These are phyloP conservation scores for Synanceia verrucosa DNA, from an alignment of 2,797 vertebrate genomes.

Conservation along the genomic window DNA sequence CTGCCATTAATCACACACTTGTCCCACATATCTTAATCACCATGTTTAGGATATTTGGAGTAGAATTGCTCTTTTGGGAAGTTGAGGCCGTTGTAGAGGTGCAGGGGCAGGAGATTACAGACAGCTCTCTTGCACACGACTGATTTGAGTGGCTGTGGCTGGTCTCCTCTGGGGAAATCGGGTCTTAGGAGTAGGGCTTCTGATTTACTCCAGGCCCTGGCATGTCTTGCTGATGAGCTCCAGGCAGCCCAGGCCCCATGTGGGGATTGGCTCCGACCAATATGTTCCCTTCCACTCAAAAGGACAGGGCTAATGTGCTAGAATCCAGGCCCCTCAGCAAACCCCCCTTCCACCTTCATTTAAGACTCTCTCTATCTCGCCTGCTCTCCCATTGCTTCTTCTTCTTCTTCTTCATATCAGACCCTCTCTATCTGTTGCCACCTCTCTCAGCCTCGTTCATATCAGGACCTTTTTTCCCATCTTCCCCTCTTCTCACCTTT, in stretches of 20 bases:
- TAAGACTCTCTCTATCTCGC: slow-evolving; percentile 76
- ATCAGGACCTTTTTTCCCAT: slow-evolving; percentile 68
- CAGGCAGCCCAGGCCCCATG: slow-evolving; percentile 70
- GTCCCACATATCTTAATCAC: slow-evolving; percentile 3
- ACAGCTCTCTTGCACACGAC: slow-evolving; percentile 47
- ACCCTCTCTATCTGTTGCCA: slow-evolving; percentile 66
- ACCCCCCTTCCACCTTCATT: slow-evolving; percentile 71
- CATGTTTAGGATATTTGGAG: slow-evolving; percentile 22
- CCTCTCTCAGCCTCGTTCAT: slow-evolving; percentile 59
- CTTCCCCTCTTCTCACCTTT: slow-evolving; percentile 52
- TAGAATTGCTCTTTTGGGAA: slow-evolving; percentile 36
- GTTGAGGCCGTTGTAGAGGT: slow-evolving; percentile 38
- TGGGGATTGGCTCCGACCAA: slow-evolving; percentile 75
- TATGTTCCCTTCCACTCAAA: slow-evolving; percentile 79
- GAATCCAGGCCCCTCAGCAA: slow-evolving; percentile 57
- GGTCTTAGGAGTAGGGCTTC: slow-evolving; percentile 68
- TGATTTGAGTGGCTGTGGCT: slow-evolving; percentile 78
- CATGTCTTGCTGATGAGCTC: slow-evolving; percentile 81
- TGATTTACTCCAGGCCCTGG: slow-evolving; percentile 82
- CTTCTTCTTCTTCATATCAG: slow-evolving; percentile 67
- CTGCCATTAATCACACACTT: not conserved
- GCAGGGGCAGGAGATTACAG: slow-evolving; percentile 52
- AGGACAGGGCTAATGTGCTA: slow-evolving; percentile 80
- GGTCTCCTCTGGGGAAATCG: slow-evolving; percentile 80
- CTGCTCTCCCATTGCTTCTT: slow-evolving; percentile 61